phyloP scores from a whole-genome alignment of 2,113 vertebrate genomes.

The Petrocephalus zakoni region DNA sequence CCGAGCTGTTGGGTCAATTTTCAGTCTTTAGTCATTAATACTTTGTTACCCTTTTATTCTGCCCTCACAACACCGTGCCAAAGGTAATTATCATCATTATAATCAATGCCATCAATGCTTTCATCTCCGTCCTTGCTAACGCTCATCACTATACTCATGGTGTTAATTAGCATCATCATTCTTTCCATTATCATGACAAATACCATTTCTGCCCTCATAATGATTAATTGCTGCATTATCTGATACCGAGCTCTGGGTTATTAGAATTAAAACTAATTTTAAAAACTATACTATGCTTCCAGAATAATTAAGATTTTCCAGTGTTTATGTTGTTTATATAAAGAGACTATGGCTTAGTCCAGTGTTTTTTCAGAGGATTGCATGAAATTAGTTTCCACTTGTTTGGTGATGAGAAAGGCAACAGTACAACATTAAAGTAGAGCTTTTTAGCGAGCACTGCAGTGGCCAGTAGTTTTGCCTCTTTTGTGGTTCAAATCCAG shows the following conservation, averaged over 20 bases:
- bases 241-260: neutral
- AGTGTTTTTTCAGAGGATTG: neutral
- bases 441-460: neutral
- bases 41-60: neutral
- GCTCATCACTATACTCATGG: neutral
- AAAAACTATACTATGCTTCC: neutral
- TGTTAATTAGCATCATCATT: neutral
- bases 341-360: neutral
- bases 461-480: neutral
- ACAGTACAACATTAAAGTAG: neutral
- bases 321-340: neutral
- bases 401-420: neutral
- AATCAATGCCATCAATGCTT: neutral
- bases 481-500: neutral
- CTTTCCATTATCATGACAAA: neutral
- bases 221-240: neutral
- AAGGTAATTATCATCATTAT: conserved; percentile 1
- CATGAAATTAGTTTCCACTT: neutral
- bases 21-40: neutral
- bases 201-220: neutral
- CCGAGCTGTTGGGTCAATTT: neutral
- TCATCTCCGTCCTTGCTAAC: neutral
- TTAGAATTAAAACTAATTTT: neutral
- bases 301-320: neutral
- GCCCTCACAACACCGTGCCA: neutral